Evolutionary conservation across 2,113 vertebrate genomes (phyloP), one percentile per base, ranked within the genome.

Genomic region (Anoplopoma fimbria): DNA sequence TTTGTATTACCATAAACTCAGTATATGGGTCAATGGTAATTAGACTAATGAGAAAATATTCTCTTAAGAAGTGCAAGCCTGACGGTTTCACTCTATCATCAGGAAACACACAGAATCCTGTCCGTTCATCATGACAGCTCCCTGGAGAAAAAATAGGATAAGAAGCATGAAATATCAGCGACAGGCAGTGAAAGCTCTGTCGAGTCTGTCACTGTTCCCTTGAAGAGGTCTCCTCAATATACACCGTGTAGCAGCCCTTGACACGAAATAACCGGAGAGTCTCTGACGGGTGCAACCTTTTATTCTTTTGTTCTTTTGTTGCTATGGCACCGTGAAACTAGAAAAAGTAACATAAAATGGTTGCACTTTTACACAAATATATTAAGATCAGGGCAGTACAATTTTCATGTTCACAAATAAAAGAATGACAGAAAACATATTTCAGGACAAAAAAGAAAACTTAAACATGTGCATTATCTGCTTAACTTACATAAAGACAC

Each of bases 21-120:
- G 58, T 36, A 75, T 64, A 15, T 12, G 1, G 74, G 84, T 86
- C n/a, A 12, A 29, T 45, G 63, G 31, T 77, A 70, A 86, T 82
- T 58, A 72, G 49, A 57, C 69, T 68, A 64, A 88, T 69, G 55
- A 85, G 38, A 15, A 40, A 13, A 36, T n/a, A 21, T 67, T 82
- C 25, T 27, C 23, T 0, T 69, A 49, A 61, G 76, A 68, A 42
- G 17, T 17, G 14, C 45, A 45, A 31, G 72, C 53, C 25, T 55
- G 34, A 10, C 1, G 19, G 45, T n/a, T 3, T 53, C 51, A n/a
- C 51, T 0, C 75, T 78, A 0, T 63, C 36, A 25, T 9, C 33
- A 12, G 23, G 31, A 57, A 77, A 57, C 40, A 1, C 2, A 15
- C 21, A 36, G 23, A 31, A 10, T 29, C 0, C 57, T 49, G 31